Evolutionary conservation across 2,113 vertebrate species (phyloP), one percentile per base, ranked within the genome.

Genomic region (Dasyornis broadbenti): DNA sequence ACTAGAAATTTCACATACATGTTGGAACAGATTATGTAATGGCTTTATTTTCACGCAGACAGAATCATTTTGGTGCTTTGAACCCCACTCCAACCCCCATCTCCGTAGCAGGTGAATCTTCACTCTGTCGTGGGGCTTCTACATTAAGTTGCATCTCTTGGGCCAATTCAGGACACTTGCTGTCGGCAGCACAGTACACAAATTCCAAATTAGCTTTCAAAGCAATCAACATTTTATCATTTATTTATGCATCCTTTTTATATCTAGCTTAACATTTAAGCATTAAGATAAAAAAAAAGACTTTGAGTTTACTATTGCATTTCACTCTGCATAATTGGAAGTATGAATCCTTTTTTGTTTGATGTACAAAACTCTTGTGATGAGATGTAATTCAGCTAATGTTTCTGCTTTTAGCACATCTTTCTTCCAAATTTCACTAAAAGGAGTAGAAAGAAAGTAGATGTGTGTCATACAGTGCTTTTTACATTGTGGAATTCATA

Each of bases 231-330:
- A 66, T 71, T 85, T 85, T 94, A 95, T 96, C 72, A 97, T 91
- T 96, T 96, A 96, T 96, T 97, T 96, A 96, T 96, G 56, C 7
- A 16, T 70, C 56, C 31, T 63, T 82, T 95, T 90, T 95, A 82
- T 82, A 91, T 64, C 59, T 65, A 66, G 53, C 47, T 91, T 91
- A 94, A 90, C 64, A 83, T 86, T 93, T 89, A 72, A 94, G 72
- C 82, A 84, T 89, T 84, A 69, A 87, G 65, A 56, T 60, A 69
- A 80, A 86, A 76, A 80, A 45, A 89, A 78, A n/a, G 13, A 61
- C 77, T 94, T 81, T 89, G 85, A 84, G 37, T 93, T 94, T 92
- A 82, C 68, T 89, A 75, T 75, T 68, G 59, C 69, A 30, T 94
- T 95, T 96, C 37, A 79, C 24, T 75, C 66, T 88, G 44, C 53